phyloP scores from a whole-genome alignment of 2,797 vertebrate species.

The Platyrinchus mystaceus region DNA sequence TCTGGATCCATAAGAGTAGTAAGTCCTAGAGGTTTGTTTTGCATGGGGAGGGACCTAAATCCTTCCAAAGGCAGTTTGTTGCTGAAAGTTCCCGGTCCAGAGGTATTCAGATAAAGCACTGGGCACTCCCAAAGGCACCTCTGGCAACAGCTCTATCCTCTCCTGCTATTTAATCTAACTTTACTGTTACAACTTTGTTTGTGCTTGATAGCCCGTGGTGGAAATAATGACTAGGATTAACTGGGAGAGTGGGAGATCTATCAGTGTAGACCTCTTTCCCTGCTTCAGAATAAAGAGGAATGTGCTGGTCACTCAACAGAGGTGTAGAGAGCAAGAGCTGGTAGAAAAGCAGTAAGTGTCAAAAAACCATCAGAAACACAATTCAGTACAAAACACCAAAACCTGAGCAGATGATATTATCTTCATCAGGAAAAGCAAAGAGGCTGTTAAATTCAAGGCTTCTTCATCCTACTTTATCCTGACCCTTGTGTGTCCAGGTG shows the following conservation, averaged over 20 bases:
- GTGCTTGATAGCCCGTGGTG: background rate
- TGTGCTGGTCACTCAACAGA: background rate
- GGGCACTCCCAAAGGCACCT: background rate
- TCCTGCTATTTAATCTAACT: background rate
- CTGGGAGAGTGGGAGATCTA: background rate
- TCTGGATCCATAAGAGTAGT: background rate
- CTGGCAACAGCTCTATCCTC: background rate
- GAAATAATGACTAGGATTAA: background rate
- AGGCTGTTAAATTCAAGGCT: background rate
- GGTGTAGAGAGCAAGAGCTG: background rate
- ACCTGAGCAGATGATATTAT: background rate
- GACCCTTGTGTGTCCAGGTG: background rate
- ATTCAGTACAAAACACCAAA: background rate
- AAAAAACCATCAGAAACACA: background rate
- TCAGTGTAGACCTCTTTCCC: background rate
- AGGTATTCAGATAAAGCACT: background rate
- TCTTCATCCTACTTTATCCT: background rate
- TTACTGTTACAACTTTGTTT: background rate
- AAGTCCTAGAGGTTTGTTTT: background rate
- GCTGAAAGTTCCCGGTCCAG: background rate
- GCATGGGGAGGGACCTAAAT: background rate
- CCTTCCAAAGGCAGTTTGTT: background rate
- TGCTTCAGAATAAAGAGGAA: background rate
- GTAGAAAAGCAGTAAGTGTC: background rate
- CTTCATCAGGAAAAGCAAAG: background rate